Evolutionary conservation across 2,888 invertebrate genomes (phyloP), one percentile per base, ranked within the genome.

Genomic region (Pegoplata infirma): DNA sequence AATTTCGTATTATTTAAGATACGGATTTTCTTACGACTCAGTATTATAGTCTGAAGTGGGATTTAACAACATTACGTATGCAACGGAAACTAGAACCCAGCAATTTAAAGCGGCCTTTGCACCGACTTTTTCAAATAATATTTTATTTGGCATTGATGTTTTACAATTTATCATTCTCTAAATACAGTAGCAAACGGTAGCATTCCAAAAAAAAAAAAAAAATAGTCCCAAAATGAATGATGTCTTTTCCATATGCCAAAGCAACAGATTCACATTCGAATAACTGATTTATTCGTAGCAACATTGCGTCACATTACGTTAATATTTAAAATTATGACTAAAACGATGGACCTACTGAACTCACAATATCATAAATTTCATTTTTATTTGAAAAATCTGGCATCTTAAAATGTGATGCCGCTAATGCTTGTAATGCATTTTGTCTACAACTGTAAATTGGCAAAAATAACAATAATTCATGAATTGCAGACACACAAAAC

Each of bases 111-210:
- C n/a, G n/a, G n/a, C n/a, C n/a, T n/a, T n/a, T n/a, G n/a, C n/a
- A n/a, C n/a, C n/a, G n/a, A n/a, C n/a, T n/a, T 32, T 3, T 32
- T 32, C 1, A 32, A 32, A 1, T 2, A 32, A 10, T 32, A 32
- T 32, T 10, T 32, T 1, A 32, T 32, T 32, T 32, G 10, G 32
- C 32, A 32, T 32, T 32, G 32, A 7, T 10, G 8, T 32, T 10
- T 49, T 3, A 3, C n/a, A 40, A 23, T 46, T 17, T 28, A 28
- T n/a, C 5, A 55, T 28, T 56, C 2, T 5, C 12, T 28, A 3
- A 14, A 32, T 16, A 47, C 56, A 10, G 68, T 58, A 47, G 47
- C 14, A 49, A 56, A 58, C 68, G n/a, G 68, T 68, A 68, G 68
- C 47, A 56, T 58, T 58, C 2, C 5, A 14, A 40, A 40, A 40